Base-by-base conservation (phyloP, 1,140 invertebrate genomes). In the Ceratitis capitata region DNA sequence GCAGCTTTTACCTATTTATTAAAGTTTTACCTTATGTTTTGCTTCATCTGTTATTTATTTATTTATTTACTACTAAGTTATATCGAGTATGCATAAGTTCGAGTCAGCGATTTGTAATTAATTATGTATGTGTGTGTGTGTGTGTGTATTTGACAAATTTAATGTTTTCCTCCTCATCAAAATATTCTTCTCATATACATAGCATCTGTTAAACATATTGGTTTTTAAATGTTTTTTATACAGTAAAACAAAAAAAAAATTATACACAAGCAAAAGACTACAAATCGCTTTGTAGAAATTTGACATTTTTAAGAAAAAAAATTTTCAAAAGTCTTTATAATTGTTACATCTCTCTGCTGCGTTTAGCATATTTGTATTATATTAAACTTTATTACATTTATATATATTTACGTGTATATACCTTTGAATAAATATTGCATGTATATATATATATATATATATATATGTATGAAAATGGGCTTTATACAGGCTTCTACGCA, bases 21-120 rank as follows among this genome's bases (percentile, higher is more conserved):
- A 19, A 56, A n/a, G 51, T 10, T 53, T 53, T 53, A 19, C 4
- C n/a, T 53, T 16, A 53, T 19, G 51, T 53, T 16, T 53, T n/a
- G n/a, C n/a, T n/a, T n/a, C n/a, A n/a, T n/a, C n/a, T n/a, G n/a
- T n/a, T n/a, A n/a, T n/a, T n/a, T n/a, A n/a, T n/a, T n/a, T 53
- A 61, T 78, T 45, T 78, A 74, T n/a, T 78, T 78, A 78, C 39
- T 39, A 45, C 69, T 78, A 78, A 74, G 12, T 47, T 78, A 78
- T 78, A 45, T 78, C 69, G 69, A 78, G 69, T 78, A 78, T 78
- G 69, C 69, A 45, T 78, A 78, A 78, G 69, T 78, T 78, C 69
- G 69, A 78, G 69, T 78, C 69, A 45, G 69, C 69, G 61, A 69
- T 69, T 78, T 45, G 19, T 19, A 45, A 74, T 78, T 26, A 78